Evolutionary conservation across 2,888 invertebrate genomes (phyloP), one percentile per base, ranked within the genome.

Genomic region (Stenotaenia linearis): DNA sequence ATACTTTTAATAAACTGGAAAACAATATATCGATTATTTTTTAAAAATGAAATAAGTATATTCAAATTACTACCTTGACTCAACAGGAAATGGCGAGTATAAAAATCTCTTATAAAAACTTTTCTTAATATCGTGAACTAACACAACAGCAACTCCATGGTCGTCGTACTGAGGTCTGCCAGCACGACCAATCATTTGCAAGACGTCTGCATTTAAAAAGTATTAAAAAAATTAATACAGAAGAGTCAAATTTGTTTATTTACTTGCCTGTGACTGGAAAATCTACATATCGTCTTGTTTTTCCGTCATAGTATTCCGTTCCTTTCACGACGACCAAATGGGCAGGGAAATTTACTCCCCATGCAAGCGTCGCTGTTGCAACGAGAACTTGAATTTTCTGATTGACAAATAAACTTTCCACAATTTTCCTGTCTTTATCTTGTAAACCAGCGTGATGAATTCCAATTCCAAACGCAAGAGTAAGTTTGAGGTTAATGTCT

Each of bases 151-250:
- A 6, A 89, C 88, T 1, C 89, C 99, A 83, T 94, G 92, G 84
- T 93, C 93, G 87, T 98, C 99, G 85, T 92, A 99, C 88, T 99
- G 95, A 0, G 99, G 99, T 79, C 99, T 90, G 0, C 99, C 99
- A 80, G 99, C 99, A 80, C 99, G 90, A 1, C 99, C 99, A 93
- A 99, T 98, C 99, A 99, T 99, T 88, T 99, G 99, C 80, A 99
- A 88, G 0, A 99, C 98, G 88, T 99, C 98, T 88, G 82, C 7
- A 84, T n/a, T n/a, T n/a, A n/a, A n/a, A n/a, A n/a, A n/a, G n/a
- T n/a, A n/a, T n/a, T n/a, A n/a, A n/a, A n/a, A n/a, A 76, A 18
- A 50, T 25, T 12, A n/a, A 77, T 12, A 37, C 28, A 28, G 25
- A 30, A 30, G 10, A 75, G n/a, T 10, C n/a, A n/a, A 23, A 15